Conservation (phyloP, 2,113 vertebrate species). For the Accipiter virgatus region DNA sequence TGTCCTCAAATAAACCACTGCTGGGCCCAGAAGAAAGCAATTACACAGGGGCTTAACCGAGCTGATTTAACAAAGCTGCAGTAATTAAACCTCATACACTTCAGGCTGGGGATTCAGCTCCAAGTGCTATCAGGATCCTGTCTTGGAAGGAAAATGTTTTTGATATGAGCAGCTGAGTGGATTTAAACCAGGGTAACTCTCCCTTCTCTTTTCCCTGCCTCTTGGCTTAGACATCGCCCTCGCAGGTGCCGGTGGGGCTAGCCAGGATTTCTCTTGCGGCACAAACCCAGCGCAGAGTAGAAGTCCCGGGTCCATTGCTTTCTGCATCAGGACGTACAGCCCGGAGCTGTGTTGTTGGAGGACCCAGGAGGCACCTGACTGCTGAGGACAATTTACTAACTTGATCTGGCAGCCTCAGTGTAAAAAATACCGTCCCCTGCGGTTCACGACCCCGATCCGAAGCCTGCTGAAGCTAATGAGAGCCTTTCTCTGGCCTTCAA, state of each 20-base stretch:
- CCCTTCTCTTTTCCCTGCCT: neutral
- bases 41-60: constrained; percentile 41
- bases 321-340: neutral
- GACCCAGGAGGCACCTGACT: neutral
- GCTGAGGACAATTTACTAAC: neutral
- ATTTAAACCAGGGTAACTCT: constrained; percentile 21
- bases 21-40: constrained; percentile 47
- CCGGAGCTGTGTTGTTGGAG: accelerated
- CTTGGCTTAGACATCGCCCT: neutral
- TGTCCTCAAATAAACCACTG: constrained; percentile 57
- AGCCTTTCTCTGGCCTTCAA: neutral
- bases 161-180: neutral
- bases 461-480: neutral
- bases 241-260: neutral
- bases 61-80: constrained; percentile 62
- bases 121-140: neutral
- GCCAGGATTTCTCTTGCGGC: neutral
- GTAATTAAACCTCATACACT: constrained; percentile 58
- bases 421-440: neutral
- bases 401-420: neutral
- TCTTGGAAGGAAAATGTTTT: neutral
- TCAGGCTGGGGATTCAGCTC: constrained; percentile 40
- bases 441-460: accelerated
- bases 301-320: neutral
- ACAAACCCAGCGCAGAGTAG: neutral